Base-by-base conservation (phyloP, 1,140 invertebrate species). In the Meloidogyne chitwoodi region DNA sequence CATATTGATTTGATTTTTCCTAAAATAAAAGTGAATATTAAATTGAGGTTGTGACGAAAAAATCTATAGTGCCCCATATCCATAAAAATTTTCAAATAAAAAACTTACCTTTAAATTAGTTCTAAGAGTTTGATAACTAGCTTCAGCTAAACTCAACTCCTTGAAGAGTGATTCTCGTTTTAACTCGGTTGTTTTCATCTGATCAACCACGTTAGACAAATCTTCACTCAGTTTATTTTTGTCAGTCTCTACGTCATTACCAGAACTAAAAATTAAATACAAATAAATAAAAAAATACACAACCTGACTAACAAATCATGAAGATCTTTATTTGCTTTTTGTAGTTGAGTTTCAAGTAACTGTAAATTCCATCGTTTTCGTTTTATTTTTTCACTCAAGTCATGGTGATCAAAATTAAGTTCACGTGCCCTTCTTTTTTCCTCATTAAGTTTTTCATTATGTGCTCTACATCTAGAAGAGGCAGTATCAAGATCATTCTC, bases 241-340 rank as follows among this genome's bases (percentile, higher is more conserved):
- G 12, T 77, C 75, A 19, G 31, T 65, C 8, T 38, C 29, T 11
- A 38, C 16, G 56, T 77, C 70, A 27, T 68, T 31, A 67, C 31
- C 67, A 61, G 76, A 77, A 66, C 76, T 77, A 29, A 67, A 77
- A 78, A 68, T 10, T 27, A 48, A 24, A 24, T 62, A 29, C 5
- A 10, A 73, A 38, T 38, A 3, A 10, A 38, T 8, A 8, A 38
- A 38, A 38, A 38, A 8, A 38, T n/a, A 41, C 38, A 41, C 22
- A 34, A 77, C 76, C 73, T 67, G 44, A 62, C 75, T 16, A 77
- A 34, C 2, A 77, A 48, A n/a, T 66, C 38, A 16, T 31, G 12
- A 26, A 77, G 44, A 26, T 77, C 29, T 16, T 22, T 44, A 67
- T 76, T 56, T n/a, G 26, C 27, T 27, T 66, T 29, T n/a, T 66